Base-by-base conservation (phyloP, 2,888 invertebrate genomes). In the Chalcis sispes region DNA sequence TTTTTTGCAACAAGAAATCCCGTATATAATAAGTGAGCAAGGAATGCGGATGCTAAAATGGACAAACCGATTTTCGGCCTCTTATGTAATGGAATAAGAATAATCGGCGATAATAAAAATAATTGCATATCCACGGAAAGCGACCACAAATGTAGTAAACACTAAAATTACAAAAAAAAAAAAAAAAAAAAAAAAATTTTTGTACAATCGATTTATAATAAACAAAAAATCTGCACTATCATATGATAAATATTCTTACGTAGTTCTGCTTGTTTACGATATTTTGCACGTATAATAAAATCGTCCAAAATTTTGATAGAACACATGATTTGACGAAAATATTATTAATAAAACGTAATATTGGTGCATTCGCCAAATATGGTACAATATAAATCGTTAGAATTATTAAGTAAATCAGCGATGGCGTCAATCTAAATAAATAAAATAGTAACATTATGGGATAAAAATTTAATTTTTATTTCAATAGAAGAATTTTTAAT, bases 121-220 rank as follows among this genome's bases (percentile, higher is more conserved):
- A 92, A 82, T 81, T 92, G 92, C 80, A 91, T 91, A 80, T 92
- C 92, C 15, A 91, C 90, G 2, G 91, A 90, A 50, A 92, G 83
- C 80, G 91, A 92, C 92, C 92, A 92, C 0, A 91, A 89, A 80
- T 91, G 91, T 40, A 89, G 87, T 36, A 92, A 81, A 82, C 92
- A 92, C 89, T 86, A 73, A 82, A 83, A 65, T 8, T 8, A 15
- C 15, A n/a, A 15, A 46, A 15, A 15, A 15, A 3, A 46, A 15
- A 8, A 8, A 7, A 46, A 15, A n/a, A 15, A 15, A 46, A 15
- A 15, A 15, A 15, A n/a, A 46, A 15, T 8, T n/a, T 8, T n/a
- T n/a, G n/a, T n/a, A n/a, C n/a, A n/a, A 46, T 15, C 4, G 13
- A 8, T 15, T 8, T 46, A 46, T 46, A 15, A n/a, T 15, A 46